These are phyloP conservation scores for Philypnodon macrostomus DNA, from an alignment of 2,797 vertebrate genomes.

Conservation along the genomic window DNA sequence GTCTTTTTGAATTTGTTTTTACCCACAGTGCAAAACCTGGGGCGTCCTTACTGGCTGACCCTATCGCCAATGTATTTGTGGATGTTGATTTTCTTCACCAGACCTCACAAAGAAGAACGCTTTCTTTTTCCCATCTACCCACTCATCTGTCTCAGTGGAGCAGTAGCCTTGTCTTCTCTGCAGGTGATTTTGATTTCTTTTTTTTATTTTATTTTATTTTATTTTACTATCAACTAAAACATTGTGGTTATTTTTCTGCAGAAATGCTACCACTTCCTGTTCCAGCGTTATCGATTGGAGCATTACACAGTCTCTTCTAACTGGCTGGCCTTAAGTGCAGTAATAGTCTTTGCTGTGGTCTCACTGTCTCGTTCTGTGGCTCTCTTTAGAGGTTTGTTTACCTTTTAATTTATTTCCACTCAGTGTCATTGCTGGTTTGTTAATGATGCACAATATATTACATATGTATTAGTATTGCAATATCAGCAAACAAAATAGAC, in stretches of 20 bases:
- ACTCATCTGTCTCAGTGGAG: slow-evolving; percentile 90
- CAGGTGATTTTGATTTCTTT: slow-evolving; percentile 77
- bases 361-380: slow-evolving; percentile 94
- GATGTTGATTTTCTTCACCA: slow-evolving; percentile 96
- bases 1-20: slow-evolving; percentile 45
- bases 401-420: slow-evolving; percentile 1
- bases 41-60: slow-evolving; percentile 96
- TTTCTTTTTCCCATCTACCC: slow-evolving; percentile 97
- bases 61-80: slow-evolving; percentile 97
- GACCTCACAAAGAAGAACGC: slow-evolving; percentile 94
- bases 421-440: neutral
- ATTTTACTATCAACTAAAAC: neutral
- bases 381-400: slow-evolving; percentile 86
- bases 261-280: slow-evolving; percentile 99
- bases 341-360: slow-evolving; percentile 84
- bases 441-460: too few species aligned
- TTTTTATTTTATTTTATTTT: neutral
- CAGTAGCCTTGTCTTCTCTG: slow-evolving; percentile 92
- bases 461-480: too few species aligned
- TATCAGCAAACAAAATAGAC: too few species aligned
- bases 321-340: slow-evolving; percentile 88
- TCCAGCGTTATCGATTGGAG: slow-evolving; percentile 93
- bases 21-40: slow-evolving; percentile 92
- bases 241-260: slow-evolving; percentile 52
- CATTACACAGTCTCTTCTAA: slow-evolving; percentile 96